A percentile compares a stretch with the other conserved stretches of the same genome.
These are phyloP conservation scores for Cephus nigrinus DNA, from an alignment of 2,888 invertebrate species.

Conservation along the genomic window DNA sequence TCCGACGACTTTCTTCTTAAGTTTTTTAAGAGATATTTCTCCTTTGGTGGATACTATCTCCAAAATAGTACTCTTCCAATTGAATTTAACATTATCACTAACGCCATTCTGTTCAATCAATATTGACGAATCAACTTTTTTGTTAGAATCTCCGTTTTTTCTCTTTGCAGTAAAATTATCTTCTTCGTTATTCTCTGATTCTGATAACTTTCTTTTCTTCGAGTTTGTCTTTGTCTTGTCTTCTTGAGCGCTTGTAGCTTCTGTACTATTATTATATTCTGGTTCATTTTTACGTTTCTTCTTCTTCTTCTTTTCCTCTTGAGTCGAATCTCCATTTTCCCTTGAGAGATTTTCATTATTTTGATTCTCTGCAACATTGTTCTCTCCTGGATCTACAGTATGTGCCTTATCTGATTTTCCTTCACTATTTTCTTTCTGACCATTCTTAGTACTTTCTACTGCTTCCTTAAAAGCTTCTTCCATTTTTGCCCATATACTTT, in stretches of 20 bases:
- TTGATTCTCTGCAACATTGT: conserved; percentile 46
- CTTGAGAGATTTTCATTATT: conserved; percentile 52
- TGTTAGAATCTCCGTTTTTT: conserved; percentile 9
- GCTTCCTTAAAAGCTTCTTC: conserved; percentile 55
- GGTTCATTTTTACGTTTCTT: conserved; percentile 1
- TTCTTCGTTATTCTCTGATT: conserved; percentile 24
- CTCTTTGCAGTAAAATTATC: conserved; percentile 24
- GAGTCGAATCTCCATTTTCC: conserved; percentile 43
- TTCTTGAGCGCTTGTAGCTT: conserved; percentile 11
- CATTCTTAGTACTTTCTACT: conserved; percentile 22
- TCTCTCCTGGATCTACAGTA: conserved; percentile 27
- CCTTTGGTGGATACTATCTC: conserved; percentile 64
- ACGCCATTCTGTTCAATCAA: neutral
- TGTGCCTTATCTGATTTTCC: conserved; percentile 6
- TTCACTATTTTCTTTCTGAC: conserved; percentile 11
- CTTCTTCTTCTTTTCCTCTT: conserved; percentile 20
- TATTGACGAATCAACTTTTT: neutral
- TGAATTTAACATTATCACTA: conserved; percentile 36
- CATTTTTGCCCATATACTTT: conserved; percentile 75
- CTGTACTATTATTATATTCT: neutral
- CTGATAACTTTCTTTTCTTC: conserved; percentile 40
- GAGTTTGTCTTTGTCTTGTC: conserved; percentile 41
- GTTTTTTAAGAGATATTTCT: conserved; percentile 77
- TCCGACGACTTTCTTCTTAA: conserved; percentile 80
- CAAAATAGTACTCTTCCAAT: conserved; percentile 52